Conservation (phyloP, 2,888 invertebrate genomes). For the Amphipyra berbera region DNA sequence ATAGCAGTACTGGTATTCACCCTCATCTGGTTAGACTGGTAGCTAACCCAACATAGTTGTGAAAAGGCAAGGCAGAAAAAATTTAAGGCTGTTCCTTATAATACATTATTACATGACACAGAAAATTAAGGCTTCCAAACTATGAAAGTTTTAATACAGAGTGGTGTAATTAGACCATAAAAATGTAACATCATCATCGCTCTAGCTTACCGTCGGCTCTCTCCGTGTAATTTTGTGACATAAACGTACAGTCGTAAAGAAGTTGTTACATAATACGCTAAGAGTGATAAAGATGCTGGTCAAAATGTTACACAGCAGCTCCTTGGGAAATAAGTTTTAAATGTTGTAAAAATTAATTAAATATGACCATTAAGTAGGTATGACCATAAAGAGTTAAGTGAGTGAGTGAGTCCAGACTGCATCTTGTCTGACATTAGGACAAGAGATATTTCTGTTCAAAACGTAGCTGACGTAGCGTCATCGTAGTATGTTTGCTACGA, state of each 20-base stretch:
- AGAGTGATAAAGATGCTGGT: conserved; percentile 49
- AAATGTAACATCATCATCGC: conserved; percentile 43
- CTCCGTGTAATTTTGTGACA: conserved; percentile 48
- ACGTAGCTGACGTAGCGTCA: too few species aligned
- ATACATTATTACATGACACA: neutral
- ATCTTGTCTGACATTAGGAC: too few species aligned
- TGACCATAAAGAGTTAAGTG: too few species aligned
- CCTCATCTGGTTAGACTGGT: too few species aligned
- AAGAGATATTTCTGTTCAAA: too few species aligned
- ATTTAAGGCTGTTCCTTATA: too few species aligned
- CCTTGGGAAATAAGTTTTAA: conserved; percentile 17
- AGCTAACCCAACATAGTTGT: too few species aligned
- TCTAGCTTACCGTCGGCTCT: conserved; percentile 26
- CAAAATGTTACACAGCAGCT: conserved; percentile 35
- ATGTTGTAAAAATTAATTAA: conserved; percentile 1
- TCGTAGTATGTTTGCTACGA: too few species aligned
- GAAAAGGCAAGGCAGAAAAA: too few species aligned
- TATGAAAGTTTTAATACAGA: conserved; percentile 23
- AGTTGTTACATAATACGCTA: conserved; percentile 37
- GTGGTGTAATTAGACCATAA: conserved; percentile 39
- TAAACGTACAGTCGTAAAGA: conserved; percentile 56
- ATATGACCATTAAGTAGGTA: too few species aligned
- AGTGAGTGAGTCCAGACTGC: too few species aligned
- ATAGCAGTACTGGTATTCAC: too few species aligned
- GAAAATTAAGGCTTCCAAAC: conserved; percentile 20